Evolutionary conservation across 2,888 invertebrate species (phyloP), one percentile per base, ranked within the genome.

Genomic region (Sipha maydis): DNA sequence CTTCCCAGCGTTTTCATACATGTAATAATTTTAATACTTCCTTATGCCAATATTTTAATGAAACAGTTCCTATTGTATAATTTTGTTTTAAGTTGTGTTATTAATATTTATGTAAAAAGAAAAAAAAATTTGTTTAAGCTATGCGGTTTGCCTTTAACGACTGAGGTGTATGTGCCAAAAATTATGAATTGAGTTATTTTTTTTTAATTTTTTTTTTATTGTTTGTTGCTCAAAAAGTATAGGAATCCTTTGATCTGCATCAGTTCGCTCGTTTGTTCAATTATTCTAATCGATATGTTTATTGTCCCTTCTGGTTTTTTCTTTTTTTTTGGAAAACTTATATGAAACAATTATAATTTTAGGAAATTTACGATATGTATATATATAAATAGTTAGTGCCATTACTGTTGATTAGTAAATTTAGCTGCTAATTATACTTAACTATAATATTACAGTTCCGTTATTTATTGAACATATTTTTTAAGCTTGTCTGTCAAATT

Each of bases 31-130:
- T 14, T 31, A 83, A 21, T 79, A 71, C 67, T 80, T 82, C 75
- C 82, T 79, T 56, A 25, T 9, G 80, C 86, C 38, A 75, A 80
- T 88, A 56, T 61, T 73, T 88, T 82, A 75, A 88, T n/a, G 31
- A 80, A 61, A 88, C 88, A 88, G 88, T 88, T 88, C 88, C 88
- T 88, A 88, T 88, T 88, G 80, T 88, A 80, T 82, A 76, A 54
- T 88, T n/a, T 86, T 88, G 61, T 88, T 61, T 80, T 86, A 86
- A 56, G 48, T 86, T 79, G 56, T 79, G 38, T 84, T 84, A 48
- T 82, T 75, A 75, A 73, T 80, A 28, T 75, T 75, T 67, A 67
- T 76, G 82, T 88, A 75, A 88, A 82, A 82, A 61, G 25, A 34
- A 38, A 69, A 69, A 41, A 41, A 38, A 79, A 71, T 69, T 80